Base-by-base conservation (phyloP, 2,888 invertebrate species). In the Drosophila pseudotakahashii region DNA sequence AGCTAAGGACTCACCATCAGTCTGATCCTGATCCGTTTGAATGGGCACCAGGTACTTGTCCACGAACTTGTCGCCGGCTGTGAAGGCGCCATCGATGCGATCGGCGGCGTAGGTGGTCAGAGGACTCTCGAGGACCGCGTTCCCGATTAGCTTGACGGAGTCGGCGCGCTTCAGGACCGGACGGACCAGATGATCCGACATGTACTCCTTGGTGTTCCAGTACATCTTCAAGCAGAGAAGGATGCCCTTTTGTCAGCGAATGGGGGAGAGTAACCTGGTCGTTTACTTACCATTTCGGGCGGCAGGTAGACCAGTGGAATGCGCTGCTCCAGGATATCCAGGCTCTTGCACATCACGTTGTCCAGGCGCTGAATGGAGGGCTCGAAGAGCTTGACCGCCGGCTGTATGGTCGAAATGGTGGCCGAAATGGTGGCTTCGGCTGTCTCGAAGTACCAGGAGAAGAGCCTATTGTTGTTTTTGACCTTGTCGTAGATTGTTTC, bases 221-320 rank as follows among this genome's bases (percentile, higher is more conserved):
- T 96, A 96, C 92, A 97, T 95, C 97, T 97, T 91, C 59, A 92
- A 89, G 68, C 73, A 78, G 74, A 90, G 79, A 75, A 89, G 72
- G 47, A 88, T 81, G 82, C 75, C 81, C 63, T 57, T 47, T 51
- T 42, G 51, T 64, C 41, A 60, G 45, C 47, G 72, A 59, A 67
- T 62, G 61, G 61, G 47, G 57, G 23, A 26, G 10, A 37, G 19
- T 32, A n/a, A 47, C 30, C 36, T 37, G 34, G 2, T 44, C 11
- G 19, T 32, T 5, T 59, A 90, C 93, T 94, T 93, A 97, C 97
- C 93, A 96, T 94, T 93, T 97, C 95, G 9, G 98, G 97, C 6
- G 97, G 97, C 77, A 97, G 93, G 90, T 95, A 95, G 70, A 98
- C 96, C 1, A 95, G 94, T 0, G 98, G 98, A 51, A 97, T 95